Base-by-base conservation (phyloP, 37 sponge, comb jelly and placozoan genomes). In the Chondrosia reniformis region DNA sequence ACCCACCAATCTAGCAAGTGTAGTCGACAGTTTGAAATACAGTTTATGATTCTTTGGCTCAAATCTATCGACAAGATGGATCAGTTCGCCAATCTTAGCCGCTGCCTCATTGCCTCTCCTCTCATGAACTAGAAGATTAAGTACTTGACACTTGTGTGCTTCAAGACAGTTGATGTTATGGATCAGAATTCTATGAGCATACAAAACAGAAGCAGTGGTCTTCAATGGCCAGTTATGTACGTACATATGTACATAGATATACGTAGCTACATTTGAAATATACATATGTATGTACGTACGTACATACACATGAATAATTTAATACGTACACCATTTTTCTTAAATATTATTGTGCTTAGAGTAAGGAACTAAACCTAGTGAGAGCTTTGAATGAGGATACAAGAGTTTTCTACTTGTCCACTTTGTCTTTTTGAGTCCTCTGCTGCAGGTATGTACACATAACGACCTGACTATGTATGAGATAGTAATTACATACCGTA, bases 11-110 rank as follows among this genome's bases (percentile, higher is more conserved):
- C 97, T 81, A 30, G 90, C 79, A 52, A 87, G 85, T 17, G 88
- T 46, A 8, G 81, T 83, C 17, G 91, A 75, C 31, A 85, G 77
- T 0, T 82, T 64, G 71, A 90, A 87, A 77, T 98, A 98, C 40
- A 98, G 86, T 22, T 56, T 40, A 59, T 94, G 95, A 69, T 86
- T 89, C 59, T 63, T 79, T 25, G 95, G 91, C 73, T 98, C 99
- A 65, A 79, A 81, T 5, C 89, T 44, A 83, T 98, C 95, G 49
- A 98, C 21, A 22, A 83, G 80, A 2, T 83, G 79, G 33, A 94
- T 81, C 49, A 98, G 75, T 24, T 92, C 85, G 40, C 87, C 88
- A 0, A 98, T 49, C 66, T 78, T 84, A 19, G 13, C 28, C 6
- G 90, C 90, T 7, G 90, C 90, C 69, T 87, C 90, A 0, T 46